These are phyloP conservation scores for Icerya purchasi DNA, from an alignment of 2,888 invertebrate species.

Conservation along the genomic window DNA sequence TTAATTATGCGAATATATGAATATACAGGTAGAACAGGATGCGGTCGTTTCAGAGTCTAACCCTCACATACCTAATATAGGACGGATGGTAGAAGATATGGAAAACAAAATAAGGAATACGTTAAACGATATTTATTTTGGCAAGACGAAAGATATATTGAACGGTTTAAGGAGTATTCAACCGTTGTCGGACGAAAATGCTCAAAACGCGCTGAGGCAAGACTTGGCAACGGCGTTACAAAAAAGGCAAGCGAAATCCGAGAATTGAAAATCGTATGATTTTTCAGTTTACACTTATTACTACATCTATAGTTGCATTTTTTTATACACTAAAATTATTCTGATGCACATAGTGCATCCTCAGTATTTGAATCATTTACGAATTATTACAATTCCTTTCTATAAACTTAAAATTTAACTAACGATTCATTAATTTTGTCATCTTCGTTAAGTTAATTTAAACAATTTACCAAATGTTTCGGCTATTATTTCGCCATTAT, in stretches of 20 bases:
- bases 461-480: no score
- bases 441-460: no score
- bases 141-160: slow-evolving; percentile 95
- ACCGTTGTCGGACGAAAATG: slow-evolving; percentile 60
- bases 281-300: no score
- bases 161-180: slow-evolving; percentile 71
- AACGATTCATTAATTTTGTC: no score
- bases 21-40: slow-evolving; percentile 73
- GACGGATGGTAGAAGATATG: slow-evolving; percentile 98
- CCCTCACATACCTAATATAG: slow-evolving; percentile 96
- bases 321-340: no score
- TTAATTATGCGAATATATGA: no score
- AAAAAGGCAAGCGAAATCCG: slow-evolving; percentile 48
- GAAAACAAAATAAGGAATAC: slow-evolving; percentile 98
- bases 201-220: slow-evolving; percentile 63
- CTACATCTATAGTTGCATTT: no score
- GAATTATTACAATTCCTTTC: no score
- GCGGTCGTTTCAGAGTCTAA: slow-evolving; percentile 73
- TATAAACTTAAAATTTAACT: no score
- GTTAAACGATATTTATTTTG: slow-evolving; percentile 95
- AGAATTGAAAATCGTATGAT: slow-evolving; percentile 13
- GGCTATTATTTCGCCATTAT: no score
- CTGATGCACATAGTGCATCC: no score
- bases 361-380: no score
- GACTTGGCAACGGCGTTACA: slow-evolving; percentile 66